These are phyloP conservation scores for Bombus confusus DNA, from an alignment of 1,140 invertebrate genomes.

Conservation along the genomic window DNA sequence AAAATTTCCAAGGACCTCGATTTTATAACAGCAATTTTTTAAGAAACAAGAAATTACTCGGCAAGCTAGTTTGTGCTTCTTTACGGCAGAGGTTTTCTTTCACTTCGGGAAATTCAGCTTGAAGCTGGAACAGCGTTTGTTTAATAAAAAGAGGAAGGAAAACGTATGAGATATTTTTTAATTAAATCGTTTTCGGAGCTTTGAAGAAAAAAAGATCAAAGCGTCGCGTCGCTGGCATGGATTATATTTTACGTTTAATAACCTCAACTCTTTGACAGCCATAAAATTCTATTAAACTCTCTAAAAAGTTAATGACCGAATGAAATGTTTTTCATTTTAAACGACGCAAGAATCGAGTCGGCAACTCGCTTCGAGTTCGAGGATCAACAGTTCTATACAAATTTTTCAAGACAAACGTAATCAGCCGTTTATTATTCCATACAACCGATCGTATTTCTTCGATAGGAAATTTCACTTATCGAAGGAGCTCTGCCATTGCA, in stretches of 20 bases:
- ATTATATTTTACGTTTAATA: slow-evolving; percentile 9
- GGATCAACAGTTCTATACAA: background rate
- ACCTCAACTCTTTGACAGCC: slow-evolving; percentile 9
- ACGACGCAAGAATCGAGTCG: background rate
- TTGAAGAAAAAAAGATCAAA: background rate
- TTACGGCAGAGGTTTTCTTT: background rate
- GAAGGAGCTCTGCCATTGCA: background rate
- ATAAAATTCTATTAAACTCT: slow-evolving; percentile 12
- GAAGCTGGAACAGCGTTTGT: background rate
- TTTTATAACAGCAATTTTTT: slow-evolving; percentile 3
- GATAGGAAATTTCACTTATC: slow-evolving; percentile 12
- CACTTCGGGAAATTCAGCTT: background rate
- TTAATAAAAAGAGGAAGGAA: background rate
- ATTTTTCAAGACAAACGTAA: background rate
- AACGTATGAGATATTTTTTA: background rate
- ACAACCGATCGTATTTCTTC: background rate
- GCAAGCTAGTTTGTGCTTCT: background rate
- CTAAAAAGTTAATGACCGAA: background rate
- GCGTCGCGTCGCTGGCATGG: background rate
- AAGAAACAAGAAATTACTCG: slow-evolving; percentile 1
- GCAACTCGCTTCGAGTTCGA: background rate
- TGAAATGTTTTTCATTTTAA: slow-evolving; percentile 3
- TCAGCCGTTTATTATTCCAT: background rate
- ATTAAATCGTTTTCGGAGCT: slow-evolving; percentile 22
- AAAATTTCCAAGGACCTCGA: background rate